Base-by-base conservation (phyloP, 2,888 invertebrate species). In the Pemphredon lugubris region DNA sequence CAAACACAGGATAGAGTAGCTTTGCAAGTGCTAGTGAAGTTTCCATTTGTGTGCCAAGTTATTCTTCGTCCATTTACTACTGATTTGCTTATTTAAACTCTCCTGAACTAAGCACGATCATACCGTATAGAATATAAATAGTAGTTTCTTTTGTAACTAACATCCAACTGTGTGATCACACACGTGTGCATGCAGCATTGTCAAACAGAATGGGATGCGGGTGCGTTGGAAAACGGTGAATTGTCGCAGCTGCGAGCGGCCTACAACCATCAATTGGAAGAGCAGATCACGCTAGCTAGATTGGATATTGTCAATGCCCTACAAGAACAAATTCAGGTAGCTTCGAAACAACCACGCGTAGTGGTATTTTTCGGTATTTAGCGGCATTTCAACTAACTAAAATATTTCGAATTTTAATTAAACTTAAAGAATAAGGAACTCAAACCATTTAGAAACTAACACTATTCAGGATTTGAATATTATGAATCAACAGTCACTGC, bases 241-340 rank as follows among this genome's bases (percentile, higher is more conserved):
- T 80, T 89, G 72, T 84, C 84, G 37, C 84, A 88, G 70, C 78
- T 88, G 44, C 86, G 86, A 73, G 86, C 82, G 37, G 85, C 84
- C 73, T 89, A 87, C 83, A 84, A 84, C 73, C 84, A 82, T 48
- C 88, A 86, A 64, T 89, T 93, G 72, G 92, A 92, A 83, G 93
- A 93, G 86, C 93, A 93, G 88, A 90, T 93, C 73, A 90, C 92
- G 53, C 89, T 93, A 85, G 94, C 94, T 71, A 92, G 93, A 79
- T 91, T 92, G 83, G 94, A 95, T 86, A 93, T 95, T 80, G 92
- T 94, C 73, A 91, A 92, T 75, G 93, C 94, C 79, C 90, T 95
- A 80, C 94, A 94, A 89, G 92, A 92, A 64, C 94, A 95, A 87
- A 93, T 95, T 83, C 94, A 95, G 94, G 95, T 95, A 92, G 90